Percentiles rank a stretch among this genome's conserved stretches.
These are phyloP conservation scores for Pentamera pediparva DNA, from an alignment of 53 echinoderm and acorn worm species.

Conservation along the genomic window DNA sequence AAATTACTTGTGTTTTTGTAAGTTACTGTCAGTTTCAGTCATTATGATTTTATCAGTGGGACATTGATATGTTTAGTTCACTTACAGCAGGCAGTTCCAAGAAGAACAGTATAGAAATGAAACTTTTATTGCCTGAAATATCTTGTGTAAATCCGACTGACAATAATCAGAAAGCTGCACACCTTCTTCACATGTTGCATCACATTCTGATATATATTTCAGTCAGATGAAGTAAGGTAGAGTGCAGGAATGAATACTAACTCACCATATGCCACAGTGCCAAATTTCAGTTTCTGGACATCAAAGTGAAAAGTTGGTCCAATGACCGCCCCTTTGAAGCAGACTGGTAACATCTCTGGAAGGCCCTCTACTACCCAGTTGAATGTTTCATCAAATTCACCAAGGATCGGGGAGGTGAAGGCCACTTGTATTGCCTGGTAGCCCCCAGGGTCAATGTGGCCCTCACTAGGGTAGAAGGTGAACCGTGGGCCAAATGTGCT, in stretches of 20 bases:
- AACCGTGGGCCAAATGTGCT: slow-evolving; percentile 93
- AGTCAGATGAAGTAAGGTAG: no score
- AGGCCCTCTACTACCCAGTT: slow-evolving; percentile 68
- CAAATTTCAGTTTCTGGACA: slow-evolving; percentile 90
- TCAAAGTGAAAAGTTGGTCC: slow-evolving; percentile 99
- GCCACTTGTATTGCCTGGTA: slow-evolving; percentile 87
- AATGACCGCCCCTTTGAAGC: slow-evolving; percentile 88
- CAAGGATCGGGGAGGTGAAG: slow-evolving; percentile 82
- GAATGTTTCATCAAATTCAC: slow-evolving; percentile 91
- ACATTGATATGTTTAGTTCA: no score
- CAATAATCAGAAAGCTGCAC: no score
- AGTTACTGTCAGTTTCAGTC: no score
- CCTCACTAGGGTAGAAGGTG: slow-evolving; percentile 79
- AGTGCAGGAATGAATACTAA: not conserved
- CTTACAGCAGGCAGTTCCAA: no score
- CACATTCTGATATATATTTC: no score
- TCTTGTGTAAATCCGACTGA: no score
- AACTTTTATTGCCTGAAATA: no score
- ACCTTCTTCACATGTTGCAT: no score
- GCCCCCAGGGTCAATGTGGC: slow-evolving; percentile 65
- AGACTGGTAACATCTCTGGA: slow-evolving; percentile 72
- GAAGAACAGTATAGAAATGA: no score
- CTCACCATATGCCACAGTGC: slow-evolving; percentile 92
- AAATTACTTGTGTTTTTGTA: no score
- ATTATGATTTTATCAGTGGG: no score